Evolutionary conservation across 1,140 invertebrate genomes (phyloP).

Genomic region (Drosophila persimilis): DNA sequence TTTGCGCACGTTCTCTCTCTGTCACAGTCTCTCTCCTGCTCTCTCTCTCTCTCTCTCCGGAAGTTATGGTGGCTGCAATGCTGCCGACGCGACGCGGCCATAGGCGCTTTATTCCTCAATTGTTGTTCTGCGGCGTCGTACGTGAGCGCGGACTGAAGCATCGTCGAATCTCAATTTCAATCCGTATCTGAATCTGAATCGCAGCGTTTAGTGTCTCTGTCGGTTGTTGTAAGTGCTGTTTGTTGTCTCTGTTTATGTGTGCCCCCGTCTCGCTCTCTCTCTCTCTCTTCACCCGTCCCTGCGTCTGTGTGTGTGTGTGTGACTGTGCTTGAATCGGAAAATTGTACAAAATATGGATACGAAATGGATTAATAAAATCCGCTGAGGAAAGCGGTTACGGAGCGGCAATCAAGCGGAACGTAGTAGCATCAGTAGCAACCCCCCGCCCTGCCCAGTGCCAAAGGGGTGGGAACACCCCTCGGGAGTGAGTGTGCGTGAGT

Average conservation of each 20-base stretch:
- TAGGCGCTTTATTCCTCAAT: constrained; percentile 77
- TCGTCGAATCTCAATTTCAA: constrained; percentile 12
- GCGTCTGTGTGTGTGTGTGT: constrained; percentile 7
- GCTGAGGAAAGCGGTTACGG: constrained; percentile 19
- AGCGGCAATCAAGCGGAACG: constrained; percentile 38
- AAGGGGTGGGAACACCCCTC: constrained; percentile 1
- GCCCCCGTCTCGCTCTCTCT: not conserved
- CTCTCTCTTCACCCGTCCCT: constrained; percentile 7
- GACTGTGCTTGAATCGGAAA: constrained; percentile 12
- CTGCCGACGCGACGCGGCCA: constrained; percentile 29
- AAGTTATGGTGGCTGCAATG: constrained; percentile 56
- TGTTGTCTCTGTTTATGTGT: constrained; percentile 12
- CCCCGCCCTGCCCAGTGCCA: not conserved
- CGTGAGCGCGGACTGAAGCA: constrained; percentile 63
- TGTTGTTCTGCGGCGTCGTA: constrained; percentile 76
- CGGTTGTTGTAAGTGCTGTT: constrained; percentile 36
- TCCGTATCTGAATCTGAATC: constrained; percentile 20
- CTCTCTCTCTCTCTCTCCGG: constrained; percentile 33
- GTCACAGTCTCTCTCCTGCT: constrained; percentile 1
- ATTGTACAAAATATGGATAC: constrained; percentile 28
- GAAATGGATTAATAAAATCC: constrained; percentile 10
- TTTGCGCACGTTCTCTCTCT: constrained; percentile 17
- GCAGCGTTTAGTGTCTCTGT: constrained; percentile 35
- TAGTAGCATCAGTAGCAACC: constrained; percentile 4
- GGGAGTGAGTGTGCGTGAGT: constrained; percentile 8